phyloP scores from a whole-genome alignment of 2,797 vertebrate genomes.

The Peromyscus melanophrys region DNA sequence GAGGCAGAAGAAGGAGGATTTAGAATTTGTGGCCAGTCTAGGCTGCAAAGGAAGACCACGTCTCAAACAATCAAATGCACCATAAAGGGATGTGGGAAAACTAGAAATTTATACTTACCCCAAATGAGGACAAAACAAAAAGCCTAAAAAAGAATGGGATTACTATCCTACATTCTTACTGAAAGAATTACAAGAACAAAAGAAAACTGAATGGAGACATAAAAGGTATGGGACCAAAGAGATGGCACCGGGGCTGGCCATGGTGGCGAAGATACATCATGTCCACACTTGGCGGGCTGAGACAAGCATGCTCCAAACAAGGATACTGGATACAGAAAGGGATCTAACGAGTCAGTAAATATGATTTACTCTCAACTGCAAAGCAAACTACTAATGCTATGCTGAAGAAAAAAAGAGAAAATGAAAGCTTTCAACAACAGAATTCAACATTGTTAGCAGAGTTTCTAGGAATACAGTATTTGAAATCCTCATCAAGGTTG shows the following conservation, averaged over 20 bases:
- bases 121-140: constrained; percentile 27
- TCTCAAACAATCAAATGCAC: neutral
- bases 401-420: constrained; percentile 12
- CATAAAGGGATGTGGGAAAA: neutral
- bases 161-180: neutral
- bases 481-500: neutral
- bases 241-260: neutral
- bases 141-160: neutral
- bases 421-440: constrained; percentile 51
- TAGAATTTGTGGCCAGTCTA: neutral
- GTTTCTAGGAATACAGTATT: neutral
- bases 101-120: neutral
- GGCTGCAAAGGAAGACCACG: neutral
- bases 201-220: neutral
- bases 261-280: neutral
- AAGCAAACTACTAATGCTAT: neutral
- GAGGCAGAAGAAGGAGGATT: neutral
- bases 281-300: neutral
- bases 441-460: neutral
- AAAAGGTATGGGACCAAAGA: neutral
- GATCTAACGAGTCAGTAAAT: constrained; percentile 3
- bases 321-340: constrained; percentile 33
- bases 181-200: constrained; percentile 10
- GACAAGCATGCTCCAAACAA: neutral
- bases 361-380: neutral